Evolutionary conservation across 2,113 vertebrate genomes (phyloP).

Genomic region (Poeciliopsis prolifica): DNA sequence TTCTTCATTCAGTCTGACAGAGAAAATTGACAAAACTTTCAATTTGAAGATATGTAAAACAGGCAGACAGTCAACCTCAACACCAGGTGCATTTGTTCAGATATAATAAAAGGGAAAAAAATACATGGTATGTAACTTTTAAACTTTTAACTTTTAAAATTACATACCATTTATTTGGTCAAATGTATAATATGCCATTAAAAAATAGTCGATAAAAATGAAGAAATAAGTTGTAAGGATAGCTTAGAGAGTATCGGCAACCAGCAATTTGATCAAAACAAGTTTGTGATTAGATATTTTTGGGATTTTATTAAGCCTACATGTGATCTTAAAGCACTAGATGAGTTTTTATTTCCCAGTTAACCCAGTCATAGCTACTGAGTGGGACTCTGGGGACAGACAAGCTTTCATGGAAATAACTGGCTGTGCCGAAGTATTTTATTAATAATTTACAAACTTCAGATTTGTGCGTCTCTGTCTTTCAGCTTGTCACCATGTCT

Average conservation of each 20-base stretch:
- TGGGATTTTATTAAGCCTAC: not conserved
- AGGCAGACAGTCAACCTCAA: too few species aligned
- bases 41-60: too few species aligned
- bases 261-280: not conserved
- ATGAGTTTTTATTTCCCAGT: conserved; percentile 14
- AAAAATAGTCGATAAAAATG: not conserved
- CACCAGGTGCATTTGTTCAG: too few species aligned
- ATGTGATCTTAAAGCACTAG: conserved; percentile 20
- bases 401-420: conserved; percentile 58
- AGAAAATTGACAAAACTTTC: too few species aligned
- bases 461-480: conserved; percentile 28
- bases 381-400: conserved; percentile 42
- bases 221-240: not conserved
- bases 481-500: not conserved
- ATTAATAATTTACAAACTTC: conserved; percentile 76
- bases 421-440: conserved; percentile 47
- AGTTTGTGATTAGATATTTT: not conserved
- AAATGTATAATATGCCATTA: not conserved
- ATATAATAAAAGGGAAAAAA: not conserved
- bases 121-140: too few species aligned
- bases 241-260: not conserved
- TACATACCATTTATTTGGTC: not conserved
- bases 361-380: conserved; percentile 22
- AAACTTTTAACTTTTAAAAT: not conserved
- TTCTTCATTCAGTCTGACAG: too few species aligned